Evolutionary conservation across 2,888 invertebrate genomes (phyloP).

Genomic region (Philopedon plagiatum): DNA sequence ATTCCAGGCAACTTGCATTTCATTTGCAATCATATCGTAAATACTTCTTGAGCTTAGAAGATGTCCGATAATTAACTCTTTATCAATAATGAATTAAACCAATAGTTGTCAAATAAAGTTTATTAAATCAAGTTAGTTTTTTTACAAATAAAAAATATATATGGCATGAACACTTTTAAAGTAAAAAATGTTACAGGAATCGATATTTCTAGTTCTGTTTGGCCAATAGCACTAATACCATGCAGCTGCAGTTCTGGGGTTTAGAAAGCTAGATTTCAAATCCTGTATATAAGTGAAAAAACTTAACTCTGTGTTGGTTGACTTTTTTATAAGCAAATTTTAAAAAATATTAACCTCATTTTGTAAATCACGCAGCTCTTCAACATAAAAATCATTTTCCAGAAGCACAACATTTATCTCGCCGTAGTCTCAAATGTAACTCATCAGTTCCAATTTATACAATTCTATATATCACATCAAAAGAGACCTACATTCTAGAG

Average conservation of each 20-base stretch:
- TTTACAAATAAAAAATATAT: slow-evolving; percentile 3
- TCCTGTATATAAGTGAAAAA: not conserved
- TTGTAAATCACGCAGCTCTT: slow-evolving; percentile 5
- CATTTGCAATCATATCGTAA: not conserved
- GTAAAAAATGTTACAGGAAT: not conserved
- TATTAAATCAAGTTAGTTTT: slow-evolving; percentile 19
- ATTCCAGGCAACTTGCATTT: too few relatives aligned
- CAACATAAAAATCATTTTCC: slow-evolving; percentile 16
- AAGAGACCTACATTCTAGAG: slow-evolving; percentile 83
- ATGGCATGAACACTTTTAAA: slow-evolving; percentile 1
- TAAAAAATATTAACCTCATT: not conserved
- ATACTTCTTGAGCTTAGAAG: too few relatives aligned
- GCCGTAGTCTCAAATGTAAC: not conserved
- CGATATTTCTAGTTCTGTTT: not conserved
- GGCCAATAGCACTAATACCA: slow-evolving; percentile 2
- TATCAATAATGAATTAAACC: too few relatives aligned
- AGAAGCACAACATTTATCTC: slow-evolving; percentile 18
- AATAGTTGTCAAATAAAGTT: not conserved
- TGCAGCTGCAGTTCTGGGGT: not conserved
- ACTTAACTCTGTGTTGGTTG: not conserved
- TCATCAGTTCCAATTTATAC: not conserved
- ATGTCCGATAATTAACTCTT: too few relatives aligned
- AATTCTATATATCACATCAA: slow-evolving; percentile 34
- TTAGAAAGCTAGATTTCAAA: too few relatives aligned
- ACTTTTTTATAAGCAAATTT: not conserved